A percentile compares a stretch with the other conserved stretches of the same genome.
Conservation (phyloP, 2,888 invertebrate species). For the Acronicta leporina region DNA sequence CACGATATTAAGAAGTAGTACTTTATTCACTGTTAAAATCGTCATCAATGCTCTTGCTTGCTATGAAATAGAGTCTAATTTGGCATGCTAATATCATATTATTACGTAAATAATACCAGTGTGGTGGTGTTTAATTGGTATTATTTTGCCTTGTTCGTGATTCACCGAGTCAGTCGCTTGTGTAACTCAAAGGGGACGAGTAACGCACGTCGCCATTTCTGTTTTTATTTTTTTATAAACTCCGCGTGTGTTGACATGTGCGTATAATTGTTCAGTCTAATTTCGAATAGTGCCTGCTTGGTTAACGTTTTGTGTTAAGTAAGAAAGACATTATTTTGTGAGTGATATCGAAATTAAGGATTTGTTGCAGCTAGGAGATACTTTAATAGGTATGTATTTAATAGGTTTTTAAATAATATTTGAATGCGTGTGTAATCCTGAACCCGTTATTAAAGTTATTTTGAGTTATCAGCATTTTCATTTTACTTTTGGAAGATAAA, state of each 20-base stretch:
- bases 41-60: conserved; percentile 49
- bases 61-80: conserved; percentile 62
- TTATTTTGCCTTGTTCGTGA: conserved; percentile 86
- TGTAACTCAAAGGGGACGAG: conserved; percentile 67
- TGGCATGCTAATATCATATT: conserved; percentile 62
- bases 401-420: neutral
- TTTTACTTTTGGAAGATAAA: too few relatives aligned
- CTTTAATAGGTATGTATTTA: conserved; percentile 22
- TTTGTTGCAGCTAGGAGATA: conserved; percentile 11
- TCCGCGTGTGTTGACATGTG: conserved; percentile 70
- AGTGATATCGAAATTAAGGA: conserved; percentile 33
- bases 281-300: conserved; percentile 62
- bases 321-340: conserved; percentile 24
- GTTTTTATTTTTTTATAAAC: conserved; percentile 65
- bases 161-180: conserved; percentile 81
- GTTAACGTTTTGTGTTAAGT: conserved; percentile 53
- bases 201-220: conserved; percentile 69
- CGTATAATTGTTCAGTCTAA: conserved; percentile 63
- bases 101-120: conserved; percentile 69
- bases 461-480: too few relatives aligned
- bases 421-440: neutral
- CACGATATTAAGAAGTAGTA: conserved; percentile 60
- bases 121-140: conserved; percentile 78
- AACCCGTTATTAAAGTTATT: too few relatives aligned
- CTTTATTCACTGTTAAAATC: conserved; percentile 40